Conservation (phyloP, 2,797 vertebrate species). For the Rhyacichthys aspro region DNA sequence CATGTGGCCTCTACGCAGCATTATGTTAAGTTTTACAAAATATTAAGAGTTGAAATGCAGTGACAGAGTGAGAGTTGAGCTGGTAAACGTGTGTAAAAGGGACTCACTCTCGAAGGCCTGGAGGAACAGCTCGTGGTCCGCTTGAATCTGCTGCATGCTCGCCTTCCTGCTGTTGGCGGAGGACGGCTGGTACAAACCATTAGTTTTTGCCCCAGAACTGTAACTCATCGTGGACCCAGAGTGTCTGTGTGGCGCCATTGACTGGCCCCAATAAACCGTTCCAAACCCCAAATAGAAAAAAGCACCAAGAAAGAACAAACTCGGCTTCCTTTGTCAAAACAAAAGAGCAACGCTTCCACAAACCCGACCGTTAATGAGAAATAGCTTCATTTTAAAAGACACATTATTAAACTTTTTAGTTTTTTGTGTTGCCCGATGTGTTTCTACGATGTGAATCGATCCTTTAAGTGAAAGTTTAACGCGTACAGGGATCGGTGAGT, state of each 20-base stretch:
- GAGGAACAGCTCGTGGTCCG: conserved; percentile 95
- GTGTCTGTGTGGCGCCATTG: conserved; percentile 94
- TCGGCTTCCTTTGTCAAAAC: conserved; percentile 73
- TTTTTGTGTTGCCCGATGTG: not conserved
- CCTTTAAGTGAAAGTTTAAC: not conserved
- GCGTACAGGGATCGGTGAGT: conserved; percentile 15
- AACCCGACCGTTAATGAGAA: conserved; percentile 34
- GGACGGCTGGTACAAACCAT: conserved; percentile 77
- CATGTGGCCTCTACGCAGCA: too few relatives aligned
- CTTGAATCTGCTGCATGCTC: conserved; percentile 92
- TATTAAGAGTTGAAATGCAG: not conserved
- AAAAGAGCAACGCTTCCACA: conserved; percentile 58
- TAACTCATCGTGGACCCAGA: conserved; percentile 64
- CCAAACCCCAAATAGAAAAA: not conserved
- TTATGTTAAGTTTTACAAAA: not conserved
- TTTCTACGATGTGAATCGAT: not conserved
- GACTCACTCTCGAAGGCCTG: conserved; percentile 98
- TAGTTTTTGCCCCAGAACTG: conserved; percentile 68
- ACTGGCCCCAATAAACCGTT: not conserved
- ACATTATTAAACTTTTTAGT: not conserved
- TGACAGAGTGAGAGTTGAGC: too few relatives aligned
- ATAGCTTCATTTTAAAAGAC: conserved; percentile 37
- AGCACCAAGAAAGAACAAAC: conserved; percentile 22
- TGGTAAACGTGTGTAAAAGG: not conserved
- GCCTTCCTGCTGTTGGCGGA: conserved; percentile 88